Conservation (phyloP, 2,797 vertebrate genomes). For the Sebastes jordani region DNA sequence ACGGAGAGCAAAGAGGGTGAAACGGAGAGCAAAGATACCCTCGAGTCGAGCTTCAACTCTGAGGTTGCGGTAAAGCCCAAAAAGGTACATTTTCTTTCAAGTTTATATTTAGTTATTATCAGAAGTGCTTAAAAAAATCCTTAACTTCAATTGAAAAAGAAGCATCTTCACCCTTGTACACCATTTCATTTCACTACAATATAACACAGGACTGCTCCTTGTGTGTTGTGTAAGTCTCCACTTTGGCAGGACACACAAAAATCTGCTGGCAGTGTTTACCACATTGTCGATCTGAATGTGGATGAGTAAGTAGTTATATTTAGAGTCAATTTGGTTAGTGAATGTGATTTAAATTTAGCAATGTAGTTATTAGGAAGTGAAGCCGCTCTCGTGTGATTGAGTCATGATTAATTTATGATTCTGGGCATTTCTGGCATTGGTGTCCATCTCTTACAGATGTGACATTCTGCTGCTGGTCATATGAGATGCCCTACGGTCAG, state of each 20-base stretch:
- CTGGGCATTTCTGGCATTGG: background rate
- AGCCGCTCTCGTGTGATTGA: background rate
- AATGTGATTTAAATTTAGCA: background rate
- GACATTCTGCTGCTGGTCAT: background rate
- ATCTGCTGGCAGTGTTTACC: background rate
- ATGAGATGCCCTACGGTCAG: background rate
- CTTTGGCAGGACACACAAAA: background rate
- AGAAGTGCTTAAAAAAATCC: background rate
- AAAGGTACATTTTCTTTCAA: constrained; percentile 85
- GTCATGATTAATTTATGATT: background rate
- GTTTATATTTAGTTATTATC: background rate
- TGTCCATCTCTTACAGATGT: background rate
- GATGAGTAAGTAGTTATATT: background rate
- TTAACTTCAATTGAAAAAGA: background rate
- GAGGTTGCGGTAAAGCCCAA: constrained; percentile 85
- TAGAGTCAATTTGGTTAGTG: background rate
- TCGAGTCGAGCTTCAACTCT: constrained; percentile 86
- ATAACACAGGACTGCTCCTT: background rate
- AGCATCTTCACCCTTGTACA: background rate
- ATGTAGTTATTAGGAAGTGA: background rate
- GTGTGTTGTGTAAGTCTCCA: background rate
- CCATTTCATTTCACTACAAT: background rate
- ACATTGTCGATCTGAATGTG: background rate
- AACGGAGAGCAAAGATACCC: constrained; percentile 84
- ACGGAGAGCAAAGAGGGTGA: constrained; percentile 90